Percentiles rank a stretch among this genome's conserved stretches.
phyloP scores from a whole-genome alignment of 64 coral and sea anemone genomes.

The Stylophora pistillata region DNA sequence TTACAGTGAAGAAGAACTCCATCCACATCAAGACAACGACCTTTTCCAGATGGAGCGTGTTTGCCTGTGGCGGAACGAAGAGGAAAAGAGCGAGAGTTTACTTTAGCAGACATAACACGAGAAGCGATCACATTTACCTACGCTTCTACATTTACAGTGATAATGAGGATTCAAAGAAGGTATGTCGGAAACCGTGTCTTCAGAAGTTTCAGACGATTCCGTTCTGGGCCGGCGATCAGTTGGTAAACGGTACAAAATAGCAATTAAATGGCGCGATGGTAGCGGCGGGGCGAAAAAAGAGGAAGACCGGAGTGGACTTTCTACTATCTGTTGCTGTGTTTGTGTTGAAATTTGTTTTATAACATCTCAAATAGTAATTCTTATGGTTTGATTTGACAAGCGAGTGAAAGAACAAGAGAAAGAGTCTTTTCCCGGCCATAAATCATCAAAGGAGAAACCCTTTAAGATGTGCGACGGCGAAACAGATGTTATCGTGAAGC shows the following conservation, averaged over 20 bases:
- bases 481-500: not conserved
- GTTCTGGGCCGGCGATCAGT: no score
- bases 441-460: not conserved
- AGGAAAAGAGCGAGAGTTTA: conserved; percentile 17
- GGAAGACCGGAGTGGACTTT: no score
- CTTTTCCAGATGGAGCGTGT: conserved; percentile 15
- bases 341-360: no score
- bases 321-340: no score
- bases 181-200: not conserved
- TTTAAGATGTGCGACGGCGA: conserved; percentile 1
- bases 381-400: no score
- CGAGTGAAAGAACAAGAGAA: no score
- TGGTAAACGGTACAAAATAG: no score
- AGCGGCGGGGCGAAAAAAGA: no score
- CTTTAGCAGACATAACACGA: not conserved
- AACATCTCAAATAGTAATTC: no score
- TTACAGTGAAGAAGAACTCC: conserved; percentile 1
- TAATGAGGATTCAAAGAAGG: conserved; percentile 33
- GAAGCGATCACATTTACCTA: not conserved
- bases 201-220: no score
- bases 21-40: conserved; percentile 13
- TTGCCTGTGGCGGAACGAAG: conserved; percentile 23
- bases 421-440: not conserved
- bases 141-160: conserved; percentile 35
- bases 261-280: no score